Conservation (phyloP, 92 coral and sea anemone species). For the Bergia sp. region DNA sequence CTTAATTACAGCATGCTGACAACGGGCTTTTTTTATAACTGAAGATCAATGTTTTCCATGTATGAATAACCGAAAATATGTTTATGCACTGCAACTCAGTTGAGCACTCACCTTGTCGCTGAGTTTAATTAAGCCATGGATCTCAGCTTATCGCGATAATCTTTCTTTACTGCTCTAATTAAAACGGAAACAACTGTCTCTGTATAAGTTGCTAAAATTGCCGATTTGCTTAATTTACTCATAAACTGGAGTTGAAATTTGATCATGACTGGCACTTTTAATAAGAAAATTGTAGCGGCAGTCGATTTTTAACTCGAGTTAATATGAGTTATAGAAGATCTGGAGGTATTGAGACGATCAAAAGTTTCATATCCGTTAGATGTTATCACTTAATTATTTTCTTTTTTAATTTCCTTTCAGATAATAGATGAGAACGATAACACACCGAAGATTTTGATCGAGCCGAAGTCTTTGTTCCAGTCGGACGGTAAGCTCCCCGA, state of each 20-base stretch:
- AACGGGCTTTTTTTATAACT: background rate
- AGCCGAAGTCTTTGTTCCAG: constrained; percentile 43
- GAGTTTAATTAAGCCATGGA: background rate
- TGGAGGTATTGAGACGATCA: background rate
- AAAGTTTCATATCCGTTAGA: constrained; percentile 6
- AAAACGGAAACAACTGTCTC: constrained; percentile 32
- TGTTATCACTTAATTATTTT: constrained; percentile 14
- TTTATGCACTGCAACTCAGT: background rate
- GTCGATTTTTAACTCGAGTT: background rate
- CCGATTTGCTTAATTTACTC: background rate
- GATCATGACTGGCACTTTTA: background rate
- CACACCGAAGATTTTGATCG: constrained; percentile 66
- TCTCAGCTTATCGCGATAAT: background rate
- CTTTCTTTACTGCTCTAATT: constrained; percentile 27
- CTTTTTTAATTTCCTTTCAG: constrained; percentile 36
- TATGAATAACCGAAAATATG: background rate
- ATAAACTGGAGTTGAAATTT: background rate
- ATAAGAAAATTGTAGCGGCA: background rate
- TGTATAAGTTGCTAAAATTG: background rate
- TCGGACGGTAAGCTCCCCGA: constrained; percentile 75
- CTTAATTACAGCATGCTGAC: background rate
- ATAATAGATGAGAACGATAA: constrained; percentile 93
- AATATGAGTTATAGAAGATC: background rate
- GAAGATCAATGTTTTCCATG: background rate
- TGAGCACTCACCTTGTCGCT: background rate